These are phyloP conservation scores for Aproaerema taeniolella DNA, from an alignment of 2,888 invertebrate species.

Conservation along the genomic window DNA sequence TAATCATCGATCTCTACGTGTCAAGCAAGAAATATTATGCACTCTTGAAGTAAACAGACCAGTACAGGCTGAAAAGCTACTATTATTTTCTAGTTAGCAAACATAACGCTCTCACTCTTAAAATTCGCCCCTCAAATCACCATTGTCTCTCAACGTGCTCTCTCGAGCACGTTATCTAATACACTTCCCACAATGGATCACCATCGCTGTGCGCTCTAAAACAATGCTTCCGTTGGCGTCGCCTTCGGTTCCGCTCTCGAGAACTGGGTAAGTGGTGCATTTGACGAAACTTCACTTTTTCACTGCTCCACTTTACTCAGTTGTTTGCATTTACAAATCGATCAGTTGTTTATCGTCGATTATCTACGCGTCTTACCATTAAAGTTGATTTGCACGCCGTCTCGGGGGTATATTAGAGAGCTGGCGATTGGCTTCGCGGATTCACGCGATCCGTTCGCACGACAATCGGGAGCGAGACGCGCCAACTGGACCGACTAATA, in stretches of 20 bases:
- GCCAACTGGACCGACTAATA: slow-evolving; percentile 68
- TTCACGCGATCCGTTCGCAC: slow-evolving; percentile 60
- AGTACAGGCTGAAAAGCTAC: too few species aligned
- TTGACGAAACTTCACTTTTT: slow-evolving; percentile 73
- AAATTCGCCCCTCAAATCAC: slow-evolving; percentile 46
- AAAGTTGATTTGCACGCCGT: slow-evolving; percentile 54
- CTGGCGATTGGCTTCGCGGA: slow-evolving; percentile 45
- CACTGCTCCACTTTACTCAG: slow-evolving; percentile 48
- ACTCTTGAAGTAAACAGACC: slow-evolving; percentile 20
- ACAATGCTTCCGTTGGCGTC: slow-evolving; percentile 61
- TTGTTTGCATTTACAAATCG: slow-evolving; percentile 44
- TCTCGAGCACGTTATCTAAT: slow-evolving; percentile 65
- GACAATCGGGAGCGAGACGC: slow-evolving; percentile 65
- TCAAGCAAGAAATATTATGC: slow-evolving; percentile 34
- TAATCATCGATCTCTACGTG: slow-evolving; percentile 53
- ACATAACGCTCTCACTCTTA: slow-evolving; percentile 53
- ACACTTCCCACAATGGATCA: slow-evolving; percentile 56
- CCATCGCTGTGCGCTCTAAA: slow-evolving; percentile 41
- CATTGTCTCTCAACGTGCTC: slow-evolving; percentile 58
- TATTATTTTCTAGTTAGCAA: slow-evolving; percentile 20
- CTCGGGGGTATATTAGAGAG: slow-evolving; percentile 49
- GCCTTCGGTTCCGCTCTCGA: slow-evolving; percentile 66
- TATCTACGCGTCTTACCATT: slow-evolving; percentile 51
- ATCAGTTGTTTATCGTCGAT: slow-evolving; percentile 55
- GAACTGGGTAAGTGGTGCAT: slow-evolving; percentile 72